Percentiles rank a stretch among this genome's conserved stretches.
Conservation (phyloP, 1,140 invertebrate species). For the Drosophila tropicalis region DNA sequence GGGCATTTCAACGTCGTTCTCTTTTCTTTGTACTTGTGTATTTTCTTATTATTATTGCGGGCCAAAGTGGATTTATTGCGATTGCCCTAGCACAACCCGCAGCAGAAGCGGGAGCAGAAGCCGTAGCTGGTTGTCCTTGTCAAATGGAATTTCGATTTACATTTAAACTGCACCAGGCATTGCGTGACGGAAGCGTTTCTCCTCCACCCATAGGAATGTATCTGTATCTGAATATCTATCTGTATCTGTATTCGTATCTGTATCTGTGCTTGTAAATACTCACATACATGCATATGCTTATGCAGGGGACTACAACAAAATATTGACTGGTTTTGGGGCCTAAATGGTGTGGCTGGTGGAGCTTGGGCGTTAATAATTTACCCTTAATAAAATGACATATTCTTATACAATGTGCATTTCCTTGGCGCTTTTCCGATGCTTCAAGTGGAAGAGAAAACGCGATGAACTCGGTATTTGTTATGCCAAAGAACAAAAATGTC, state of each 20-base stretch:
- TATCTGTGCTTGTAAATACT: neutral
- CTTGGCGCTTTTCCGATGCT: neutral
- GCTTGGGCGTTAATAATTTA: conserved; percentile 24
- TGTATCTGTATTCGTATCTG: conserved; percentile 4
- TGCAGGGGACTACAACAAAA: conserved; percentile 5
- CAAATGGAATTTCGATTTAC: conserved; percentile 73
- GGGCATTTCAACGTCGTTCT: neutral
- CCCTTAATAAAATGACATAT: conserved; percentile 34
- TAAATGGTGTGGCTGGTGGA: neutral
- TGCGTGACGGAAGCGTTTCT: conserved; percentile 59
- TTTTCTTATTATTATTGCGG: conserved; percentile 46
- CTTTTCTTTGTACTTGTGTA: neutral
- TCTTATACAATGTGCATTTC: conserved; percentile 8
- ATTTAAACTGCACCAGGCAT: conserved; percentile 65
- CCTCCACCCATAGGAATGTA: neutral
- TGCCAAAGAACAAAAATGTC: no score
- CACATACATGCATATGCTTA: neutral
- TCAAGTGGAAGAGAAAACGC: neutral
- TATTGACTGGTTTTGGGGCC: conserved; percentile 1
- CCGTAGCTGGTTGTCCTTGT: conserved; percentile 52
- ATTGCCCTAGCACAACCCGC: conserved; percentile 40
- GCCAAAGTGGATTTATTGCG: conserved; percentile 74
- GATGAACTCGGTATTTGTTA: neutral
- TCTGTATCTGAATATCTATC: conserved; percentile 11
- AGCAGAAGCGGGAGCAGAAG: neutral